Percentiles rank a stretch among this genome's conserved stretches.
Conservation (phyloP, 2,888 invertebrate genomes). For the Halocaridina rubra region DNA sequence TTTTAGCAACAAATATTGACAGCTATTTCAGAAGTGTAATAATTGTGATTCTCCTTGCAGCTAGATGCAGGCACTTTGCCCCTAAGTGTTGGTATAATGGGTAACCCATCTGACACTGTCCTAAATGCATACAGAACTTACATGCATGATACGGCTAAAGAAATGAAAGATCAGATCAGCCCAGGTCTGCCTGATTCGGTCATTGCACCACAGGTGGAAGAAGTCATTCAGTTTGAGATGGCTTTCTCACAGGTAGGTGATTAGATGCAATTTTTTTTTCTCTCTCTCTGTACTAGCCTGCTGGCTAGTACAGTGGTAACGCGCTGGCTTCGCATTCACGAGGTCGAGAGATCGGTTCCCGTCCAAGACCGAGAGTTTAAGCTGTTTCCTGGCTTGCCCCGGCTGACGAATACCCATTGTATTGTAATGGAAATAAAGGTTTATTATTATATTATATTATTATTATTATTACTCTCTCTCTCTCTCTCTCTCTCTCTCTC, state of each 20-base stretch:
- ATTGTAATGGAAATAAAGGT: no score
- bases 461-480: no score
- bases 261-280: not conserved
- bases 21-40: no score
- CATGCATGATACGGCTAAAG: conserved; percentile 41
- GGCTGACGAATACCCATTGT: no score
- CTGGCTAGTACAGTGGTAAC: no score
- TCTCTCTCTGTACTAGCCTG: not conserved
- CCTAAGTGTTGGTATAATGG: not conserved
- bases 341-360: no score
- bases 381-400: no score
- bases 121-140: conserved; percentile 28
- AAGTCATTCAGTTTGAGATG: conserved; percentile 50
- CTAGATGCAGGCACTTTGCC: conserved; percentile 25
- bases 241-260: conserved; percentile 25
- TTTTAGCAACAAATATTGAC: no score
- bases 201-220: conserved; percentile 37
- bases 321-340: no score
- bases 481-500: no score
- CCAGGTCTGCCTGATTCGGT: conserved; percentile 32
- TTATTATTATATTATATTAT: not conserved
- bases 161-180: conserved; percentile 20
- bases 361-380: no score
- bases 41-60: not conserved
- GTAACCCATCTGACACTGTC: not conserved